Evolutionary conservation across 2,797 vertebrate species (phyloP).

Genomic region (Acanthurus lineatus): DNA sequence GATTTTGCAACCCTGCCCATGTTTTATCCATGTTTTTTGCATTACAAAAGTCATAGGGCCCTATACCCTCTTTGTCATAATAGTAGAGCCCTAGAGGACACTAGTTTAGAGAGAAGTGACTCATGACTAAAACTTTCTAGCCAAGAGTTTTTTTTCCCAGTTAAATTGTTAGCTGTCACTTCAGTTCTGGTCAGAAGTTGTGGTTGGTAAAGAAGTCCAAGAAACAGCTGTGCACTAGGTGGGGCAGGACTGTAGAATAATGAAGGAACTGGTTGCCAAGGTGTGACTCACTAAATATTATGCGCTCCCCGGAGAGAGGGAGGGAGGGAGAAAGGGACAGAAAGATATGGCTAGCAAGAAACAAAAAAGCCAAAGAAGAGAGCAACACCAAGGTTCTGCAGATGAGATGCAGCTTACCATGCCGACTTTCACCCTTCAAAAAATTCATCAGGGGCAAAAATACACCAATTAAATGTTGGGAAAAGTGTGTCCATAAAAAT

Average conservation of each 20-base stretch:
- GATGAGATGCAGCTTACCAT: background rate
- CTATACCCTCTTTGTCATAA: background rate
- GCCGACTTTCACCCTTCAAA: background rate
- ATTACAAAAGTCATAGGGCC: too few species aligned
- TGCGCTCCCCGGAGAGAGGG: conserved; percentile 63
- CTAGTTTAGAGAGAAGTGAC: background rate
- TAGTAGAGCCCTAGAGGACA: background rate
- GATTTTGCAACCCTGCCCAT: too few species aligned
- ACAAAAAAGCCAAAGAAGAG: conserved; percentile 5
- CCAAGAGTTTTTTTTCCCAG: conserved; percentile 24
- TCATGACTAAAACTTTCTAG: conserved; percentile 33
- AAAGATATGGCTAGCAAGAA: conserved; percentile 17
- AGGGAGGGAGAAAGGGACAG: conserved; percentile 30
- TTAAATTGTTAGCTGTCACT: conserved; percentile 48
- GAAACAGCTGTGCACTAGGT: conserved; percentile 79
- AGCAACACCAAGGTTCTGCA: background rate
- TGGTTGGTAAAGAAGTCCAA: conserved; percentile 54
- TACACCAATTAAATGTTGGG: background rate
- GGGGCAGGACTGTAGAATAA: conserved; percentile 70
- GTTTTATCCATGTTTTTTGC: too few species aligned
- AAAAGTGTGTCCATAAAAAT: conserved; percentile 2
- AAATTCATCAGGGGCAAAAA: background rate
- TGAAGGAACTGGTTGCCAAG: conserved; percentile 74
- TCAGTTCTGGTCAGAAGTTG: conserved; percentile 53
- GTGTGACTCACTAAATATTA: conserved; percentile 78